Conservation (phyloP, 2,888 invertebrate species). For the Ectemnius continuus region DNA sequence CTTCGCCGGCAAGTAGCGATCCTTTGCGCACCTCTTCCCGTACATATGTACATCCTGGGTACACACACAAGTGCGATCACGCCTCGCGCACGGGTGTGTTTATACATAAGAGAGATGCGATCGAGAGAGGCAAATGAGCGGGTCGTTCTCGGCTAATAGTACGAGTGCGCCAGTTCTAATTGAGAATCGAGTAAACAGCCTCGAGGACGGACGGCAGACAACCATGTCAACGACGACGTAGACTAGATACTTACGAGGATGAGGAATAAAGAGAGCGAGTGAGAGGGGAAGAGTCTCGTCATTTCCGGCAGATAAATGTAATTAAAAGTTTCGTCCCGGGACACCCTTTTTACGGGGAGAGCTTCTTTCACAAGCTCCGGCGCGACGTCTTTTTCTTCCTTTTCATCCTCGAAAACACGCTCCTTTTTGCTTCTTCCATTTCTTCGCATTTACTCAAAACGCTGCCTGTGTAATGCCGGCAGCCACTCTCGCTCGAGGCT, state of each 20-base stretch:
- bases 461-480: slow-evolving; percentile 36
- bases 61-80: too few species aligned
- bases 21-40: too few species aligned
- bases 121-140: too few species aligned
- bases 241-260: slow-evolving; percentile 7
- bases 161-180: slow-evolving; percentile 31
- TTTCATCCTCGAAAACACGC: background rate
- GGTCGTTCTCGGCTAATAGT: background rate
- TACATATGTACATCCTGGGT: too few species aligned
- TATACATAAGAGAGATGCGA: too few species aligned
- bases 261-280: background rate
- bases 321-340: slow-evolving; percentile 27
- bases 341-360: background rate
- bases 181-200: slow-evolving; percentile 29
- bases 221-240: background rate
- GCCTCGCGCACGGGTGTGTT: too few species aligned
- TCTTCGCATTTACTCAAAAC: slow-evolving; percentile 8
- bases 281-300: slow-evolving; percentile 25
- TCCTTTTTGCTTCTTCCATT: slow-evolving; percentile 2
- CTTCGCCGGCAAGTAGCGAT: too few species aligned
- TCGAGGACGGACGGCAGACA: slow-evolving; percentile 23
- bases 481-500: slow-evolving; percentile 17
- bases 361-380: background rate
- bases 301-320: slow-evolving; percentile 41
- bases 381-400: background rate